phyloP scores from a whole-genome alignment of 2,888 invertebrate species.

The Tachina fera region DNA sequence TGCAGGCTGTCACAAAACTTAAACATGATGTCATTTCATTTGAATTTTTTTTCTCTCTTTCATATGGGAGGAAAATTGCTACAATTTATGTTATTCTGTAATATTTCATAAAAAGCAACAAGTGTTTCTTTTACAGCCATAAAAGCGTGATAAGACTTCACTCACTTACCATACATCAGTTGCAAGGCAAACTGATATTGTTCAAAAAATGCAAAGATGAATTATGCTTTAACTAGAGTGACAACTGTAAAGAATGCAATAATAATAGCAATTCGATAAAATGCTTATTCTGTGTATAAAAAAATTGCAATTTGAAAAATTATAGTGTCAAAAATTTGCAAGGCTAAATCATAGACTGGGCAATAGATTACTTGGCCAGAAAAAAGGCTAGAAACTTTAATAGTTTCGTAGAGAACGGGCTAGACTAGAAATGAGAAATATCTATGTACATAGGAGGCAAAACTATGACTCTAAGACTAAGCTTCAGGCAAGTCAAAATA shows the following conservation, averaged over 20 bases:
- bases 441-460: too few species aligned
- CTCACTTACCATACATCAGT: constrained; percentile 25
- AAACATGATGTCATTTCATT: constrained; percentile 68
- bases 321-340: not conserved
- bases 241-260: constrained; percentile 48
- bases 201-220: constrained; percentile 43
- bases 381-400: too few species aligned
- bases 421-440: too few species aligned
- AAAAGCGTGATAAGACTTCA: constrained; percentile 18
- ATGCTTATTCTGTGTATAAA: not conserved
- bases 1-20: constrained; percentile 64
- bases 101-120: constrained; percentile 38
- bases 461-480: too few species aligned
- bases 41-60: constrained; percentile 45
- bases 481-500: too few species aligned
- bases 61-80: constrained; percentile 38
- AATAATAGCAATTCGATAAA: constrained; percentile 8
- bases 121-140: constrained; percentile 38
- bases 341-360: too few species aligned
- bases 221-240: constrained; percentile 47
- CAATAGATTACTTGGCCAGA: too few species aligned
- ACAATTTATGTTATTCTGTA: constrained; percentile 44
- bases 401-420: too few species aligned
- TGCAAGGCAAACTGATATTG: constrained; percentile 18
- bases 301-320: not conserved